Evolutionary conservation across 92 coral and sea anemone genomes (phyloP).

Genomic region (Siderastrea radians): DNA sequence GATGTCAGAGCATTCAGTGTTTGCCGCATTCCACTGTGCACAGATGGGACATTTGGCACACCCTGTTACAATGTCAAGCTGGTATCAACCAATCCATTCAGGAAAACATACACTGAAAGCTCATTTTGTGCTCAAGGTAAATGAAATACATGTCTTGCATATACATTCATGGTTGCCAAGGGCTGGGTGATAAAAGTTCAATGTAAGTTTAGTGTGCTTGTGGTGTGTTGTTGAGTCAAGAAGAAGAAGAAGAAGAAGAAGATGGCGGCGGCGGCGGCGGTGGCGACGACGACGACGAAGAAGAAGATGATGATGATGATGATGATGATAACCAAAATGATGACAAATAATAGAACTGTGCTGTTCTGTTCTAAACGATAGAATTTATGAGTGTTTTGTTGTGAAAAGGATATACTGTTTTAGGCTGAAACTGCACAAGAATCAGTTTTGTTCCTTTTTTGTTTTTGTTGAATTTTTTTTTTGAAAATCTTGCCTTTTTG

Average conservation of each 20-base stretch:
- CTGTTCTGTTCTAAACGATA: too few relatives aligned
- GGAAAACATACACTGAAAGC: conserved; percentile 1
- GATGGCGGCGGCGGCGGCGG: neutral
- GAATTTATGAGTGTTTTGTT: too few relatives aligned
- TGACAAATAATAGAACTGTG: neutral
- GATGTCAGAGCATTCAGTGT: conserved; percentile 76
- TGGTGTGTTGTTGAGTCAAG: too few relatives aligned
- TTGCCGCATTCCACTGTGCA: conserved; percentile 60
- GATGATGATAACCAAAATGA: neutral
- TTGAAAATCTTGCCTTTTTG: too few relatives aligned
- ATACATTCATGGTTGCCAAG: neutral
- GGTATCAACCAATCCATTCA: conserved; percentile 53
- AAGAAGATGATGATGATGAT: neutral
- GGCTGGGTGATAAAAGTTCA: too few relatives aligned
- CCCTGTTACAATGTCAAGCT: conserved; percentile 69
- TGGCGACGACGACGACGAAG: neutral
- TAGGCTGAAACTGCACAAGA: too few relatives aligned
- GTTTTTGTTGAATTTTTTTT: too few relatives aligned
- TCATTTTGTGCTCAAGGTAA: conserved; percentile 83
- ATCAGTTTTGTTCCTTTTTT: too few relatives aligned
- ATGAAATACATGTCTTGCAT: neutral
- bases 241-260: too few relatives aligned
- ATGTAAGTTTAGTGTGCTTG: too few relatives aligned
- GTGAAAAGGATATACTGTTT: too few relatives aligned
- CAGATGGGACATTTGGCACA: conserved; percentile 71